Conservation (phyloP, 1,140 invertebrate species). For the Vanessa tameamea region DNA sequence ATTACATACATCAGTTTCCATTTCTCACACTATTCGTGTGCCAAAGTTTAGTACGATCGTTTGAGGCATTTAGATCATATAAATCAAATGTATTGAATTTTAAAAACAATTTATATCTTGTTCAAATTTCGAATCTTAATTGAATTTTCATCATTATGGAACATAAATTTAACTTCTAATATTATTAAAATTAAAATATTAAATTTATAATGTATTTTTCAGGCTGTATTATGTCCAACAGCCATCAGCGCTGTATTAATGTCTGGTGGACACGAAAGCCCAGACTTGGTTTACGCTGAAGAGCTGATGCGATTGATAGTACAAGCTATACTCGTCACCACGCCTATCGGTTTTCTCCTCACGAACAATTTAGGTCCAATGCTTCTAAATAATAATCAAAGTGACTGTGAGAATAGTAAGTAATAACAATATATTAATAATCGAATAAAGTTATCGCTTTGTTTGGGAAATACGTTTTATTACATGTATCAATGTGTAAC, state of each 20-base stretch:
- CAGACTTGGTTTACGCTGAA: conserved; percentile 56
- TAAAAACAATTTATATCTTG: too few relatives aligned
- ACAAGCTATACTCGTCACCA: conserved; percentile 66
- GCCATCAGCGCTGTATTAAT: conserved; percentile 51
- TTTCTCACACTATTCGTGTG: too few relatives aligned
- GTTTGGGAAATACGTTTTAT: too few relatives aligned
- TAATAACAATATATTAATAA: not conserved
- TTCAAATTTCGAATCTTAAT: too few relatives aligned
- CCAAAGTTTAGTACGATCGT: too few relatives aligned
- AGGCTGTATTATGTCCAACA: conserved; percentile 68
- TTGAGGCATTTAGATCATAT: too few relatives aligned
- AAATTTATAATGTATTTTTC: conserved; percentile 32
- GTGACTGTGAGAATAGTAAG: conserved; percentile 52
- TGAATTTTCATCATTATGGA: too few relatives aligned
- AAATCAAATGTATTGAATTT: too few relatives aligned
- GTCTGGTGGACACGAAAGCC: conserved; percentile 26
- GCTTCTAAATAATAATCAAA: conserved; percentile 46
- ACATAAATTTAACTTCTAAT: too few relatives aligned
- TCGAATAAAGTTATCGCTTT: not conserved
- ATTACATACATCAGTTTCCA: too few relatives aligned
- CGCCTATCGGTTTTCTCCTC: conserved; percentile 65
- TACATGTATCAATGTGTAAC: too few relatives aligned
- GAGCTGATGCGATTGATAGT: conserved; percentile 56
- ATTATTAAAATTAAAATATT: too few relatives aligned
- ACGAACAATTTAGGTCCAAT: conserved; percentile 60